Conservation (phyloP, 2,888 invertebrate species). For the Agrilus mali region DNA sequence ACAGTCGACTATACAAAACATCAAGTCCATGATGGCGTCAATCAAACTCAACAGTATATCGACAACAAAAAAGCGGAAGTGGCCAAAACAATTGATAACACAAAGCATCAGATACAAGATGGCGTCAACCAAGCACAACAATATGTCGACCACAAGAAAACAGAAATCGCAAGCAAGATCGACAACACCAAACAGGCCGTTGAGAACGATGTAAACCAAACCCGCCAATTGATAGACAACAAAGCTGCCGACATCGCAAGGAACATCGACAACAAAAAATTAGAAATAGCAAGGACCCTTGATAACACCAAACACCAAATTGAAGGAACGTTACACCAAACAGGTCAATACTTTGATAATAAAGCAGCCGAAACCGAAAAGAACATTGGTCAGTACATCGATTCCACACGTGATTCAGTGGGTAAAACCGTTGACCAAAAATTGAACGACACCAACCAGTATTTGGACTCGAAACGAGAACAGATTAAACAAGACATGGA, state of each 20-base stretch:
- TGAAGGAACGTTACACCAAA: constrained; percentile 12
- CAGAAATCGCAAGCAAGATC: constrained; percentile 8
- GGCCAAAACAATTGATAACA: constrained; percentile 7
- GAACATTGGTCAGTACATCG: constrained; percentile 18
- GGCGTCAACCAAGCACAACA: constrained; percentile 9
- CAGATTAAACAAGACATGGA: constrained; percentile 16
- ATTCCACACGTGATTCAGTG: constrained; percentile 19
- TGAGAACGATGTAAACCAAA: constrained; percentile 21
- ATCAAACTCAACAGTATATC: constrained; percentile 25
- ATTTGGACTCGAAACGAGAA: constrained; percentile 15
- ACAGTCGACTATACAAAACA: constrained; percentile 28
- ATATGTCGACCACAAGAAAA: constrained; percentile 8
- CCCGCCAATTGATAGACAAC: constrained; percentile 8
- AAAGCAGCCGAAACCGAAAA: constrained; percentile 16
- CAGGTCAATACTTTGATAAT: constrained; percentile 27
- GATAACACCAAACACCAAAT: constrained; percentile 15
- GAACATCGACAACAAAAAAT: constrained; percentile 5
- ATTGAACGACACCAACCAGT: constrained; percentile 13
- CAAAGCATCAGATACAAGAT: constrained; percentile 6
- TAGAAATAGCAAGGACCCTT: constrained; percentile 3
- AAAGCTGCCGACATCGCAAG: constrained; percentile 6
- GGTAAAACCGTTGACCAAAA: constrained; percentile 8
- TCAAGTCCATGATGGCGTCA: constrained; percentile 24
- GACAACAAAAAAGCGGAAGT: constrained; percentile 21
- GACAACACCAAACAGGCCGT: constrained; percentile 16